Percentiles rank a stretch among this genome's conserved stretches.
Evolutionary conservation across 2,113 vertebrate species (phyloP).

Genomic region (Sphyrna mokarran): DNA sequence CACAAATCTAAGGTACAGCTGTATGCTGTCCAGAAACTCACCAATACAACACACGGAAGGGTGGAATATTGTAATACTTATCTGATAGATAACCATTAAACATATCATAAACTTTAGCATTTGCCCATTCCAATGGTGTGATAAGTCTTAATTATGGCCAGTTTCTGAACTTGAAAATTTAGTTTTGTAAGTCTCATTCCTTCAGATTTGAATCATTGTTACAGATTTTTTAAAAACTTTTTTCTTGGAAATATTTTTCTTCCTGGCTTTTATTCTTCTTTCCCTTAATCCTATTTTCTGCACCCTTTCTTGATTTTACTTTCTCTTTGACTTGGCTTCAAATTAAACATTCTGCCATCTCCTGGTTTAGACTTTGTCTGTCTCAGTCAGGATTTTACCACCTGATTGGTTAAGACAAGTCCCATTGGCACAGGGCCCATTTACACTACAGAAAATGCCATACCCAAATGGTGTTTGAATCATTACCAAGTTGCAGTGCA

Average conservation of each 20-base stretch:
- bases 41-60: not conserved
- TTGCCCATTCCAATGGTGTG: not conserved
- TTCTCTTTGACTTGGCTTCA: not conserved
- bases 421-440: not conserved
- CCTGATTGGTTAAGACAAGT: not conserved
- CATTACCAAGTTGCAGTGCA: not conserved
- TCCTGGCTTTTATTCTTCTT: not conserved
- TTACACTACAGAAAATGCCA: not conserved
- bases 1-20: no score
- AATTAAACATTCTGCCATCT: not conserved
- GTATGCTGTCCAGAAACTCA: not conserved
- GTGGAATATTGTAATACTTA: not conserved
- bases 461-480: not conserved
- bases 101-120: not conserved
- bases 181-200: not conserved
- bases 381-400: not conserved
- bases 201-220: not conserved
- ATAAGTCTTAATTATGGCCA: not conserved
- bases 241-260: not conserved
- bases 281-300: not conserved
- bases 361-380: not conserved
- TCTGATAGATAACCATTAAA: not conserved
- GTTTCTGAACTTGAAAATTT: not conserved
- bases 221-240: not conserved
- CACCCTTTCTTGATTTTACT: not conserved